phyloP scores from a whole-genome alignment of 1,140 invertebrate species.

The Berghia stephanieae region DNA sequence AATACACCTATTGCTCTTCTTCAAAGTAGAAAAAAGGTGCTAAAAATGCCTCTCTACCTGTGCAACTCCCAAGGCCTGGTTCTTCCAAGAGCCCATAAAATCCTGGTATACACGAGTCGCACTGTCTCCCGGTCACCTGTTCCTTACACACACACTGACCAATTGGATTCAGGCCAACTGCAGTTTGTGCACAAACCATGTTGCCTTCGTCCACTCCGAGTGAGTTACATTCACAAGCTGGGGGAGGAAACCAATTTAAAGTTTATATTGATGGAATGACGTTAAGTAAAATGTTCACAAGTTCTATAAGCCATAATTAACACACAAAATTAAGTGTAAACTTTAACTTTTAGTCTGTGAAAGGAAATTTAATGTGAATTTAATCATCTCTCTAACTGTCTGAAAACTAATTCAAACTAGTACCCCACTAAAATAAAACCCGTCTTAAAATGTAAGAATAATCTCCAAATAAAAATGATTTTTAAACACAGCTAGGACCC shows the following conservation, averaged over 20 bases:
- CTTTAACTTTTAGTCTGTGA: too few relatives aligned
- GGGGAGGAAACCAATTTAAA: neutral
- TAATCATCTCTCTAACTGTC: too few relatives aligned
- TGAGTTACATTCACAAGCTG: conserved; percentile 31
- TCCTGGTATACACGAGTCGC: conserved; percentile 79
- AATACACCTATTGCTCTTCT: too few relatives aligned
- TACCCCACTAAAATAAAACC: too few relatives aligned
- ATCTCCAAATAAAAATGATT: too few relatives aligned
- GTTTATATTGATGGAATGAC: neutral
- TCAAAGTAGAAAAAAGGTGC: too few relatives aligned
- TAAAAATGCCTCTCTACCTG: conserved; percentile 12
- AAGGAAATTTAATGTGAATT: too few relatives aligned
- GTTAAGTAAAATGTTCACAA: neutral
- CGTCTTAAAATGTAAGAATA: too few relatives aligned
- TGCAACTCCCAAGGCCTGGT: conserved; percentile 23
- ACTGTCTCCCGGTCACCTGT: conserved; percentile 80
- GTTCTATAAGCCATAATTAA: too few relatives aligned
- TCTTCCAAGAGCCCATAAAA: conserved; percentile 74
- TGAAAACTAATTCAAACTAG: too few relatives aligned
- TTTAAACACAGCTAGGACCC: too few relatives aligned
- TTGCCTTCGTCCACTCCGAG: neutral
- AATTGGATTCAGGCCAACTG: conserved; percentile 75
- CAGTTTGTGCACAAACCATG: neutral
- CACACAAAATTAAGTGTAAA: too few relatives aligned
- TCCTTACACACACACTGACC: conserved; percentile 85